Evolutionary conservation across 2,888 invertebrate genomes (phyloP).

Genomic region (Lepeophtheirus nordmannii): DNA sequence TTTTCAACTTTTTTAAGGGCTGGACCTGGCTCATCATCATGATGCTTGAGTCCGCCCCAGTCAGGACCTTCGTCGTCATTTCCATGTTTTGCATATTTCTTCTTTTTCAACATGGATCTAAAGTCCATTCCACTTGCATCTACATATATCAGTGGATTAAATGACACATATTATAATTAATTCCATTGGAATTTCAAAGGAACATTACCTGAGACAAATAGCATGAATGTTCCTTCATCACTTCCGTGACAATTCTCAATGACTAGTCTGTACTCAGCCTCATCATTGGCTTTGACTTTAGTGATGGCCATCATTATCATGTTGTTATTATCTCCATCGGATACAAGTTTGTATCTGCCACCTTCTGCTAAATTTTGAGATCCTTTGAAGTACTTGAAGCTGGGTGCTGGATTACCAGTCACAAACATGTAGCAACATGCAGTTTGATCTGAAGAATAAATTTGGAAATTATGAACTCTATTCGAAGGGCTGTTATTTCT

Average conservation of each 20-base stretch:
- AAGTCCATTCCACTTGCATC: slow-evolving; percentile 98
- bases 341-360: slow-evolving; percentile 83
- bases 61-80: slow-evolving; percentile 78
- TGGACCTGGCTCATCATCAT: slow-evolving; percentile 66
- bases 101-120: slow-evolving; percentile 91
- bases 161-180: slow-evolving; percentile 4
- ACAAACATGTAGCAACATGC: slow-evolving; percentile 83
- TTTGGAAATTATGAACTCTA: background rate
- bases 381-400: slow-evolving; percentile 87
- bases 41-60: slow-evolving; percentile 82
- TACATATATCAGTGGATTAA: slow-evolving; percentile 33
- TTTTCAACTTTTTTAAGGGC: slow-evolving; percentile 75
- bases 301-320: slow-evolving; percentile 76
- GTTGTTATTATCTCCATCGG: slow-evolving; percentile 79
- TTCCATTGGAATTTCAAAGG: background rate
- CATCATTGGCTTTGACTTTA: slow-evolving; percentile 91
- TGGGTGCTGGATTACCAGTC: slow-evolving; percentile 84
- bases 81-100: slow-evolving; percentile 84
- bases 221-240: slow-evolving; percentile 85
- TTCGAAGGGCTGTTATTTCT: too few relatives aligned
- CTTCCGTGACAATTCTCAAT: slow-evolving; percentile 86
- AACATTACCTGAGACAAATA: slow-evolving; percentile 77
- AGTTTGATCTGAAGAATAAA: slow-evolving; percentile 53
- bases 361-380: slow-evolving; percentile 83
- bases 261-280: slow-evolving; percentile 82